These are phyloP conservation scores for Micropoecilia bifurca DNA, from an alignment of 2,797 vertebrate genomes.

Conservation along the genomic window DNA sequence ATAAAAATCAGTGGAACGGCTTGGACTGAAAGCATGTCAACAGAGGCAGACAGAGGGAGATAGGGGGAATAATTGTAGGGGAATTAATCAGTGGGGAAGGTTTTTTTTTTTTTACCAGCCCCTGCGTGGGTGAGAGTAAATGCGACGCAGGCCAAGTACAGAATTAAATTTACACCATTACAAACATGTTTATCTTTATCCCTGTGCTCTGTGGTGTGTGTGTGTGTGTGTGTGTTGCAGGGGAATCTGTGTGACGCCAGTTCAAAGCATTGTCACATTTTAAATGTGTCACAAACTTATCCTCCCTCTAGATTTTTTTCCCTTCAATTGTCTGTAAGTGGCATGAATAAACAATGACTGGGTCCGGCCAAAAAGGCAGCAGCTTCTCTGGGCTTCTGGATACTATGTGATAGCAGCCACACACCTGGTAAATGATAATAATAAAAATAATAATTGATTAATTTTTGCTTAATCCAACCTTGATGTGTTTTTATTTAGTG, in stretches of 20 bases:
- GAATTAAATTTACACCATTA: slow-evolving; percentile 84
- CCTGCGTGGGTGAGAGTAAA: slow-evolving; percentile 58
- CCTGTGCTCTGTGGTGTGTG: slow-evolving; percentile 53
- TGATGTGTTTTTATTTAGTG: not conserved
- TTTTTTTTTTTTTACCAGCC: slow-evolving; percentile 31
- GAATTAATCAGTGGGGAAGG: slow-evolving; percentile 71
- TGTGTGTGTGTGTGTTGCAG: slow-evolving; percentile 28
- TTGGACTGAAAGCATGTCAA: slow-evolving; percentile 76
- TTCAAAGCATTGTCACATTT: slow-evolving; percentile 82
- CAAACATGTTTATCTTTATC: slow-evolving; percentile 85
- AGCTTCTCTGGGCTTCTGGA: not conserved
- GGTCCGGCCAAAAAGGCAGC: slow-evolving; percentile 17
- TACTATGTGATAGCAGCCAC: not conserved
- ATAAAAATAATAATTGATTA: not conserved
- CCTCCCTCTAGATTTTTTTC: slow-evolving; percentile 49
- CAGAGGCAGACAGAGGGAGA: slow-evolving; percentile 64
- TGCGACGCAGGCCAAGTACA: slow-evolving; percentile 63
- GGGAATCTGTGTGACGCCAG: slow-evolving; percentile 74
- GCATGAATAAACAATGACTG: slow-evolving; percentile 62
- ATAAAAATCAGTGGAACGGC: slow-evolving; percentile 70
- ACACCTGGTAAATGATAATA: not conserved
- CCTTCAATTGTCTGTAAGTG: slow-evolving; percentile 62
- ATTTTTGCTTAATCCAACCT: not conserved
- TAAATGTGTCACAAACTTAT: slow-evolving; percentile 76
- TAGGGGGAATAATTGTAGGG: slow-evolving; percentile 54